Evolutionary conservation across 2,888 invertebrate species (phyloP).

Genomic region (Ophraella communa): DNA sequence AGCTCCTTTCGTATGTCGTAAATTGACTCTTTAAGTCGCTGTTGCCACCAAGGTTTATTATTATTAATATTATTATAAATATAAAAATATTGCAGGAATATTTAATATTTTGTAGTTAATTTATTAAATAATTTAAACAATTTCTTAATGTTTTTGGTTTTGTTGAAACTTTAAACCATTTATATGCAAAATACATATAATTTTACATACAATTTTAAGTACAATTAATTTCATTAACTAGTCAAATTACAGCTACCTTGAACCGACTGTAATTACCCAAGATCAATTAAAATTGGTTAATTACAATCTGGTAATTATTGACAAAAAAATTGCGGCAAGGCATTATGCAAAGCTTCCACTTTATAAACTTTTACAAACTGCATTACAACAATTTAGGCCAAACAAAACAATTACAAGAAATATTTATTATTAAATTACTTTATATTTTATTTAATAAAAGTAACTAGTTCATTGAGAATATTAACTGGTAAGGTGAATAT

Average conservation of each 20-base stretch:
- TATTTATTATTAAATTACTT: not conserved
- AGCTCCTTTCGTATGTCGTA: too few species aligned
- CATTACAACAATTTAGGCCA: not conserved
- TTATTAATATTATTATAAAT: too few species aligned
- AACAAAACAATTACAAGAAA: too few species aligned
- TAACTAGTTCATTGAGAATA: too few species aligned
- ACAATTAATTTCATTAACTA: not conserved
- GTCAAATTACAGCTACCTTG: conserved; percentile 1
- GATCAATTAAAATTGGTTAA: not conserved
- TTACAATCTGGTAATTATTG: not conserved
- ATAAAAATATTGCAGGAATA: too few species aligned
- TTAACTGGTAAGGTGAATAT: too few species aligned
- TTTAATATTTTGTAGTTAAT: too few species aligned
- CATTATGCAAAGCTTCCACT: not conserved
- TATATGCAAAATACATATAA: not conserved
- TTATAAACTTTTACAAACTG: not conserved
- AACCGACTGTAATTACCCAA: not conserved
- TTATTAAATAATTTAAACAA: too few species aligned
- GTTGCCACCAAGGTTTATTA: too few species aligned
- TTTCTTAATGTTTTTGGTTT: not conserved
- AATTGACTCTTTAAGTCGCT: too few species aligned
- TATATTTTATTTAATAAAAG: too few species aligned
- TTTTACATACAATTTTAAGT: not conserved
- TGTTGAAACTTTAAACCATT: not conserved
- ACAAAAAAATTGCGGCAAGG: not conserved